A percentile compares a stretch with the other conserved stretches of the same genome.
phyloP scores from a whole-genome alignment of 1,140 invertebrate genomes.

The Trachelipus rathkii region DNA sequence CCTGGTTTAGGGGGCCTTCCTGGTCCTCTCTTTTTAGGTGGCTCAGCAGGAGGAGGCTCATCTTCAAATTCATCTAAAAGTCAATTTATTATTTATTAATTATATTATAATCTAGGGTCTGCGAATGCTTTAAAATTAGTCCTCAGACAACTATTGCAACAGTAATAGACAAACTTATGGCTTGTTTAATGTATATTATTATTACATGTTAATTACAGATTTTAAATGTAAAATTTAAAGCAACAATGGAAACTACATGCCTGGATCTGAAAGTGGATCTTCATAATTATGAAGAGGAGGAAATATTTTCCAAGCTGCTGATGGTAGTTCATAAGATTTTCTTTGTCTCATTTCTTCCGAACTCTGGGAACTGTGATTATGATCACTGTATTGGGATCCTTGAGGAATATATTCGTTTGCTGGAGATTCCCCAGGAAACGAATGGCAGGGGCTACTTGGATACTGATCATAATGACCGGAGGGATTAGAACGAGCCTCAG shows the following conservation, averaged over 20 bases:
- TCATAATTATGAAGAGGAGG: neutral
- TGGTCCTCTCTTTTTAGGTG: constrained; percentile 30
- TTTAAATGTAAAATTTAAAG: too few relatives aligned
- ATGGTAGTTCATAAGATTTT: neutral
- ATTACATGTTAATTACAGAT: too few relatives aligned
- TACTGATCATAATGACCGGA: neutral
- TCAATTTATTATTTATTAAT: neutral
- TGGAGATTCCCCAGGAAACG: neutral
- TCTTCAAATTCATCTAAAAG: constrained; percentile 15
- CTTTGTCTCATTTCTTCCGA: neutral
- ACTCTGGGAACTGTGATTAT: neutral
- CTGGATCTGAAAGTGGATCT: neutral
- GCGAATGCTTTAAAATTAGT: too few relatives aligned
- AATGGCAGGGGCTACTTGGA: neutral
- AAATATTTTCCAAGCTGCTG: neutral
- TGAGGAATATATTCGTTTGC: neutral
- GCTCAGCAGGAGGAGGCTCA: constrained; percentile 23
- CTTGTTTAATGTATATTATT: too few relatives aligned
- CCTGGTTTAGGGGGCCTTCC: constrained; percentile 30
- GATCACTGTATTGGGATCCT: neutral
- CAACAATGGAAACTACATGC: neutral
- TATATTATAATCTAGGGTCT: too few relatives aligned
- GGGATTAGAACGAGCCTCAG: neutral
- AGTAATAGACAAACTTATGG: too few relatives aligned
- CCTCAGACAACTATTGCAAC: too few relatives aligned